A percentile compares a stretch with the other conserved stretches of the same genome.
These are phyloP conservation scores for Pygoscelis adeliae DNA, from an alignment of 2,113 vertebrate species.

Conservation along the genomic window DNA sequence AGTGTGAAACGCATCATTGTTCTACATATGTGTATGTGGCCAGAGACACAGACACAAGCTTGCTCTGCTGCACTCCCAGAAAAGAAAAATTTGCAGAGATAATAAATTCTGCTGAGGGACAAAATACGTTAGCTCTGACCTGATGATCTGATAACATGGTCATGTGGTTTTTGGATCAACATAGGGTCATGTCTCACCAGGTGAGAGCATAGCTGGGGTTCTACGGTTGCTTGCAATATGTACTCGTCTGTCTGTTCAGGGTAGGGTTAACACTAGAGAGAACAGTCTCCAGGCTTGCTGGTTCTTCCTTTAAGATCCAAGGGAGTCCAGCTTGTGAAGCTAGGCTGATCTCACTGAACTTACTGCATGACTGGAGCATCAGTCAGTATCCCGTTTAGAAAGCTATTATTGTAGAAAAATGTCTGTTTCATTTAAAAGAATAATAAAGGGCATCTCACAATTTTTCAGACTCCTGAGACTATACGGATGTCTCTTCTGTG, in stretches of 20 bases:
- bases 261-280: background rate
- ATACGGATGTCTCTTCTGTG: background rate
- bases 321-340: background rate
- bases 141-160: background rate
- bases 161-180: accelerated
- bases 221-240: background rate
- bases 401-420: background rate
- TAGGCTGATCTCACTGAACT: background rate
- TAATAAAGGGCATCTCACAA: background rate
- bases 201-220: background rate
- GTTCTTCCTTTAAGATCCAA: background rate
- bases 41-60: background rate
- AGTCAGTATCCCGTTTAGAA: background rate
- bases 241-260: background rate
- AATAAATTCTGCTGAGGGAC: background rate
- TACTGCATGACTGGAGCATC: background rate
- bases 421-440: background rate
- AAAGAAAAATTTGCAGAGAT: background rate
- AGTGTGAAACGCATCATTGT: background rate
- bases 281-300: background rate
- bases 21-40: background rate
- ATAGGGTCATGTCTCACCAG: background rate
- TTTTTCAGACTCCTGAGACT: background rate
- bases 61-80: background rate
- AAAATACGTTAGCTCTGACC: background rate